A percentile compares a stretch with the other conserved stretches of the same genome.
Conservation (phyloP, 1,140 invertebrate genomes). For the Macrotrachela quadricornifera region DNA sequence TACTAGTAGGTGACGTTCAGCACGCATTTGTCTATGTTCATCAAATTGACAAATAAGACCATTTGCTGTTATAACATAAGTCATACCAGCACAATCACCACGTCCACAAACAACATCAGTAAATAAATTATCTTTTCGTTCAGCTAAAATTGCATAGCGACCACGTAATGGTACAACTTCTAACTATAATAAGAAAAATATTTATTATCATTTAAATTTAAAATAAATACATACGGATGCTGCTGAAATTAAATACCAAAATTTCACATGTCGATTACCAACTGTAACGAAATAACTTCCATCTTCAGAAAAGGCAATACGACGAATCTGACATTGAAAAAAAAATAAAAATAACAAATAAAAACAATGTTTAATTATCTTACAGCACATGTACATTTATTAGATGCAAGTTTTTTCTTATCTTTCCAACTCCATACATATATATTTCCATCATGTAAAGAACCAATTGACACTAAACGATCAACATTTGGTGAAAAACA, state of each 20-base stretch:
- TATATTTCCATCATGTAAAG: slow-evolving; percentile 88
- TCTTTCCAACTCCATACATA: slow-evolving; percentile 88
- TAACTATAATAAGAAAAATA: slow-evolving; percentile 13
- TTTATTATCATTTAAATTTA: no score
- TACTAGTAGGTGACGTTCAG: slow-evolving; percentile 65
- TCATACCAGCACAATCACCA: slow-evolving; percentile 52
- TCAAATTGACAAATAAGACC: slow-evolving; percentile 69
- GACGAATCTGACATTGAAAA: no score
- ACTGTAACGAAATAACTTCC: slow-evolving; percentile 87
- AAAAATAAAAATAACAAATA: no score
- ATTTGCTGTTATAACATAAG: slow-evolving; percentile 71
- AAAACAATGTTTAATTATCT: neutral
- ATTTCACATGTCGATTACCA: slow-evolving; percentile 81
- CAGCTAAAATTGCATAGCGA: slow-evolving; percentile 71
- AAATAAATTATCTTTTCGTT: slow-evolving; percentile 83
- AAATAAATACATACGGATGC: slow-evolving; percentile 14
- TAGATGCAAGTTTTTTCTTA: slow-evolving; percentile 73
- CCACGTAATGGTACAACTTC: slow-evolving; percentile 81
- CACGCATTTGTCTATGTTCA: slow-evolving; percentile 66
- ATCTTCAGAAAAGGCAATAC: slow-evolving; percentile 65
- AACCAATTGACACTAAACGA: slow-evolving; percentile 69
- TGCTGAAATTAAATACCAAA: slow-evolving; percentile 73
- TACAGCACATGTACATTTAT: slow-evolving; percentile 42
- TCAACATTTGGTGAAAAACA: slow-evolving; percentile 79
- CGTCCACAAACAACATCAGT: slow-evolving; percentile 74